phyloP scores from a whole-genome alignment of 2,888 invertebrate genomes.

The Heliconius ismenius region DNA sequence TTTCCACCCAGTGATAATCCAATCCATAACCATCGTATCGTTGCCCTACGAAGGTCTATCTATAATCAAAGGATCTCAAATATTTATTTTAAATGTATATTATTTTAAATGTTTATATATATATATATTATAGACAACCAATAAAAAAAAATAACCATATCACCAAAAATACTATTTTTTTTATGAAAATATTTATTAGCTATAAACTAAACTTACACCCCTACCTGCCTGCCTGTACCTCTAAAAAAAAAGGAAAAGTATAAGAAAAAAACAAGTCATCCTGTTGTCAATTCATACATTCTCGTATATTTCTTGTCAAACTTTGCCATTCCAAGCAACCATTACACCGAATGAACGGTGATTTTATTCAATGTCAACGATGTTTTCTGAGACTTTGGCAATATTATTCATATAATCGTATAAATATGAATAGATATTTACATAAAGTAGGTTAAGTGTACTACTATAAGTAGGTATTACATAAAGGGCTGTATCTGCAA shows the following conservation, averaged over 20 bases:
- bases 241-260: slow-evolving; percentile 49
- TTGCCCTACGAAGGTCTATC: background rate
- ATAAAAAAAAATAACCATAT: too few relatives aligned
- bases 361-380: slow-evolving; percentile 31
- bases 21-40: background rate
- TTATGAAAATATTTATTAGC: too few relatives aligned
- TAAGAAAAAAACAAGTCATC: slow-evolving; percentile 67
- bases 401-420: slow-evolving; percentile 15
- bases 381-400: slow-evolving; percentile 25
- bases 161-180: slow-evolving; percentile 39
- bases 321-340: slow-evolving; percentile 26
- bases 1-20: background rate
- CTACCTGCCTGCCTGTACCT: background rate
- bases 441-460: slow-evolving; percentile 6
- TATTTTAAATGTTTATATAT: too few relatives aligned
- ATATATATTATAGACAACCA: too few relatives aligned
- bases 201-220: too few relatives aligned
- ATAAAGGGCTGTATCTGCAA: background rate
- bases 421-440: slow-evolving; percentile 13
- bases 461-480: background rate
- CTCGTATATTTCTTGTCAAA: slow-evolving; percentile 50
- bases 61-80: too few relatives aligned
- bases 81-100: too few relatives aligned
- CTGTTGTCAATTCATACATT: slow-evolving; percentile 59
- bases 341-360: slow-evolving; percentile 33